Percentiles rank a stretch among this genome's conserved stretches.
Evolutionary conservation across 2,797 vertebrate genomes (phyloP).

Genomic region (Anguilla obscura): DNA sequence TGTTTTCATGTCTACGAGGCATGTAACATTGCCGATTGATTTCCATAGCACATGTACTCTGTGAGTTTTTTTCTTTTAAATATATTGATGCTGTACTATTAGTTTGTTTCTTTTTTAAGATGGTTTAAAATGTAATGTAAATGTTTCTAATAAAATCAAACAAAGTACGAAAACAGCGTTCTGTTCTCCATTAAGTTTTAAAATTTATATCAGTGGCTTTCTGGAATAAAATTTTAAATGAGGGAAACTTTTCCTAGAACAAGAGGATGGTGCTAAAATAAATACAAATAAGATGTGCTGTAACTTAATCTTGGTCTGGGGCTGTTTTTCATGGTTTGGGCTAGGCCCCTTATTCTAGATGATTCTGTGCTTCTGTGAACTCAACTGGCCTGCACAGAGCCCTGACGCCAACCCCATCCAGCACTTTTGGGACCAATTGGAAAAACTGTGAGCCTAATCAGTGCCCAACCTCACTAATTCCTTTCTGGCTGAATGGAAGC

Average conservation of each 20-base stretch:
- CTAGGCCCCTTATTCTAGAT: no score
- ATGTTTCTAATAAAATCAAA: constrained; percentile 85
- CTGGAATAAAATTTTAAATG: not conserved
- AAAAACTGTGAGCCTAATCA: no score
- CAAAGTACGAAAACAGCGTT: constrained; percentile 55
- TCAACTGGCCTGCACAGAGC: no score
- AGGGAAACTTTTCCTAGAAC: not conserved
- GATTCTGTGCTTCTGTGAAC: no score
- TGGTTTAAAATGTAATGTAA: constrained; percentile 80
- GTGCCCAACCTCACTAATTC: no score
- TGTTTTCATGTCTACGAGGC: constrained; percentile 69
- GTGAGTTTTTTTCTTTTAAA: constrained; percentile 75
- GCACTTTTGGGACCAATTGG: no score
- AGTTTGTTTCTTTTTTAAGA: constrained; percentile 80
- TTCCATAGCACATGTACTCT: constrained; percentile 77
- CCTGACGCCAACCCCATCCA: no score
- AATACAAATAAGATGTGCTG: not conserved
- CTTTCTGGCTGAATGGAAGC: no score
- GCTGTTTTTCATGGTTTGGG: no score
- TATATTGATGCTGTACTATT: constrained; percentile 82
- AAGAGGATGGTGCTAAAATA: not conserved
- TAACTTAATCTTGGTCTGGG: not conserved
- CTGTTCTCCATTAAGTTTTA: not conserved
- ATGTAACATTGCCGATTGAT: constrained; percentile 76
- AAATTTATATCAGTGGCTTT: not conserved